Base-by-base conservation (phyloP, 2,113 vertebrate species). In the Mastomys natalensis region DNA sequence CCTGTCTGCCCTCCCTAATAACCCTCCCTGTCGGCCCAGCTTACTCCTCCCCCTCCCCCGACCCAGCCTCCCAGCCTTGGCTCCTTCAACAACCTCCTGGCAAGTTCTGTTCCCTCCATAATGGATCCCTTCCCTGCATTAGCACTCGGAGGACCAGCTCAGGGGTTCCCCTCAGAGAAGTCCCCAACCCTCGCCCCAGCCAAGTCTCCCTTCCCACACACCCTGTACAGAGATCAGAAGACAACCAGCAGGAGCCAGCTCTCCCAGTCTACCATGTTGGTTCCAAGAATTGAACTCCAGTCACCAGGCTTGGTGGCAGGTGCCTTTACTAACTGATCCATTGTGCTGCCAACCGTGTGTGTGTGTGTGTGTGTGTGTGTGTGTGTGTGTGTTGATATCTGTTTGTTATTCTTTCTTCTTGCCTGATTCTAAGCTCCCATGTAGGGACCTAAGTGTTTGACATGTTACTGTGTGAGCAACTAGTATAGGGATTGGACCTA, bases 111-210 rank as follows among this genome's bases (percentile, higher is more conserved):
- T 58, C 74, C 64, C 74, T 43, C 24, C 13, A 72, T 58, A 16
- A 16, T 9, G 19, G 82, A n/a, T 29, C 74, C 62, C 68, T 80
- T 90, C 37, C 48, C 7, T 21, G 0, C 0, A 0, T 1, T 21
- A 58, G 16, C 89, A 40, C 31, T 31, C 3, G 21, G 55, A 45
- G 34, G 12, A 68, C 72, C 68, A 62, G 48, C n/a, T 93, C 85
- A 51, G 12, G 2, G 26, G 53, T 81, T 81, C 80, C 96, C 77
- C 87, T 97, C 89, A 58, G 48, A 88, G 73, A 89, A 78, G 60
- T 77, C 40, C 80, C 68, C 90, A 78, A 34, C 73, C 34, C 86
- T 29, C 17, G 9, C 55, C 51, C 45, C 21, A 70, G 45, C 66
- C 51, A 45, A 24, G 22, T 1, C 34, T 34, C 29, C 26, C 7